These are phyloP conservation scores for Prosopocoilus inquinatus DNA, from an alignment of 2,888 invertebrate species.

Conservation along the genomic window DNA sequence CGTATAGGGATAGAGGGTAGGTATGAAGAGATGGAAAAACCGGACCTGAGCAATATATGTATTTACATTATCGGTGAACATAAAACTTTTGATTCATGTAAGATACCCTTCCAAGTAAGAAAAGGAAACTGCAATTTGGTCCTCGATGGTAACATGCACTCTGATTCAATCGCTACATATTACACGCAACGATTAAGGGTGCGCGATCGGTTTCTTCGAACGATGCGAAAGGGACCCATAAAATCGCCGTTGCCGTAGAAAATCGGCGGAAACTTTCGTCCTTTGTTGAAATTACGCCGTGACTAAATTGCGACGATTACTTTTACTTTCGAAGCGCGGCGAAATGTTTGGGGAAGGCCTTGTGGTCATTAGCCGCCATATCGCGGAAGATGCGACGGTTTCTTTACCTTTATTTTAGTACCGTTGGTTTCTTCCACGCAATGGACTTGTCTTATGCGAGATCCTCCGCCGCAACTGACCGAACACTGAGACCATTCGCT, in stretches of 20 bases:
- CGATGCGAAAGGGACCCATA: constrained; percentile 16
- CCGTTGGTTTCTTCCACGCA: constrained; percentile 83
- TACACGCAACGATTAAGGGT: no score
- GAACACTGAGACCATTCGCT: constrained; percentile 89
- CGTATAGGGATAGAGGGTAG: no score
- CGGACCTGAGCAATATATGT: no score
- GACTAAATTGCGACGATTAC: constrained; percentile 18
- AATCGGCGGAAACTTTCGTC: constrained; percentile 16
- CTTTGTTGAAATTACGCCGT: constrained; percentile 16
- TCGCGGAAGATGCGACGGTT: constrained; percentile 2
- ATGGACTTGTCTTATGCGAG: constrained; percentile 75
- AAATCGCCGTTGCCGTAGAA: constrained; percentile 9
- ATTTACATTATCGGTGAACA: no score
- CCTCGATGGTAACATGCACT: no score
- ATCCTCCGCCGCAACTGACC: constrained; percentile 82
- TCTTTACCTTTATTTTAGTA: constrained; percentile 69
- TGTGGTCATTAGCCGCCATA: background rate
- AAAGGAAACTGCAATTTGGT: no score
- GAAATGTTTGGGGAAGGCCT: background rate
- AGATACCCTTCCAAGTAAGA: no score
- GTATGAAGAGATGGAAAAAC: no score
- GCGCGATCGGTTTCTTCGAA: background rate
- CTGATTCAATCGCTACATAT: no score
- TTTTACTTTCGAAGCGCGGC: background rate
- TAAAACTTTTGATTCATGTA: no score